Percentiles rank a stretch among this genome's conserved stretches.
These are phyloP conservation scores for Temnopleurus reevesii DNA, from an alignment of 53 echinoderm and acorn worm genomes.

Conservation along the genomic window DNA sequence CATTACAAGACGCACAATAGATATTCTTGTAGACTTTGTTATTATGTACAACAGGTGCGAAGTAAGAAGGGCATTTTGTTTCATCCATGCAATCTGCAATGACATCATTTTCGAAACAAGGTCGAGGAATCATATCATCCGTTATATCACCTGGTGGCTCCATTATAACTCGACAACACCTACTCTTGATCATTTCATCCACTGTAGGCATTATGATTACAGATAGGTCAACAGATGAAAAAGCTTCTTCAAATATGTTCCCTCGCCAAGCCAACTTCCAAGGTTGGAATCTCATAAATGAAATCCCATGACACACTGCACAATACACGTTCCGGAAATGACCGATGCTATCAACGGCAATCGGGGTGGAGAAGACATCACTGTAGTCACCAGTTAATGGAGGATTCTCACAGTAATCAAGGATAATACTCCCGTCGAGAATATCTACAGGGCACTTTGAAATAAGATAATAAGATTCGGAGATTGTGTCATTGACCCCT, in stretches of 20 bases:
- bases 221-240: too few species aligned
- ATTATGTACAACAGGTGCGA: neutral
- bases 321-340: constrained; percentile 60
- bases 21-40: constrained; percentile 42
- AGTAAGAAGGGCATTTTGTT: neutral
- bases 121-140: neutral
- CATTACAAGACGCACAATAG: constrained; percentile 42
- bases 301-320: constrained; percentile 51
- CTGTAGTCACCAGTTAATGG: neutral
- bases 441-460: neutral
- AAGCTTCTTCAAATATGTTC: too few species aligned
- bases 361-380: neutral
- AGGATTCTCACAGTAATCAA: neutral
- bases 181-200: neutral
- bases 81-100: neutral
- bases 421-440: neutral
- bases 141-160: neutral
- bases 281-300: neutral
- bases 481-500: neutral
- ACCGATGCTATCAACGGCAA: neutral
- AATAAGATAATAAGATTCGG: neutral
- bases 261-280: neutral
- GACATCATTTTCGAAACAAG: neutral
- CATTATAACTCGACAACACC: neutral
- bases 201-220: neutral